A percentile compares a stretch with the other conserved stretches of the same genome.
phyloP scores from a whole-genome alignment of 1,140 invertebrate genomes.

The Aphis gossypii region DNA sequence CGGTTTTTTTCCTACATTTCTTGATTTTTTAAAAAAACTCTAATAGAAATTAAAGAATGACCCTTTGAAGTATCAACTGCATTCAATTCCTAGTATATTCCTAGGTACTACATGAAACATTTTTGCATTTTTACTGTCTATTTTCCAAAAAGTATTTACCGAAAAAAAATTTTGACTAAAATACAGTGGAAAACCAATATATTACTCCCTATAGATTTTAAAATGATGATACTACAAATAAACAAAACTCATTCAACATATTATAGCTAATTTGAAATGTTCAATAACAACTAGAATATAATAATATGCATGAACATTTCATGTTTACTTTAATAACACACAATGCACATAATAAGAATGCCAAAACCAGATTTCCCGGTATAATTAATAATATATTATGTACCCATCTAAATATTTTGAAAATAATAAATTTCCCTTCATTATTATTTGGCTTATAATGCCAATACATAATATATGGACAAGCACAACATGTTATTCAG shows the following conservation, averaged over 20 bases:
- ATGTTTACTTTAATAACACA: conserved; percentile 8
- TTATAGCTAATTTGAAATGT: background rate
- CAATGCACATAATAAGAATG: background rate
- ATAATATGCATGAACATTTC: conserved; percentile 4
- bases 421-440: background rate
- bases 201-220: background rate
- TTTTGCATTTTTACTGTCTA: background rate
- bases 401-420: conserved; percentile 12
- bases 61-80: background rate
- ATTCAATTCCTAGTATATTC: background rate
- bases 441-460: background rate
- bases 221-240: background rate
- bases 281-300: background rate
- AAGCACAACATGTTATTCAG: background rate
- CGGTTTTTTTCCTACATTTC: background rate
- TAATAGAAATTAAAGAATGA: background rate
- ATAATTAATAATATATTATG: background rate
- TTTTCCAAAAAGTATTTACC: background rate
- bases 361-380: background rate
- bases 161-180: background rate
- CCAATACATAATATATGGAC: background rate
- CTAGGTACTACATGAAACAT: background rate
- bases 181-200: background rate
- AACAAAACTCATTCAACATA: background rate
- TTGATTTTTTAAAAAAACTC: background rate